Conservation (phyloP, 2,113 vertebrate genomes). For the Peromyscus polionotus region DNA sequence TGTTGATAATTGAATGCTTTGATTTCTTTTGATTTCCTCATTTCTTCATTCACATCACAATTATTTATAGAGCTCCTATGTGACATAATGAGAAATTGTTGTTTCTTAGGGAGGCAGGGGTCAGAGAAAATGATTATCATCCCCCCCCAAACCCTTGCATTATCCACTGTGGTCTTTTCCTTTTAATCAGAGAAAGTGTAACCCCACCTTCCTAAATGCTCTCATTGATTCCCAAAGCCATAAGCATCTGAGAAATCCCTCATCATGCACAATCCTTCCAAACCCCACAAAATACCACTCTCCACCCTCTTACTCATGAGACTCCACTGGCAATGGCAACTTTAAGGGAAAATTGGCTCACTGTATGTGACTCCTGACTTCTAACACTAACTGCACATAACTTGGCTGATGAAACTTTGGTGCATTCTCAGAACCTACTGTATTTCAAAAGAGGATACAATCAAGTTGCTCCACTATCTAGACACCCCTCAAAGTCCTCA, state of each 20-base stretch:
- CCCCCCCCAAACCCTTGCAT: too few relatives aligned
- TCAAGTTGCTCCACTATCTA: too few relatives aligned
- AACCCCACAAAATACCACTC: neutral
- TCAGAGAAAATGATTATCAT: neutral
- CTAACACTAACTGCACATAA: neutral
- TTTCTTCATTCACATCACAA: neutral
- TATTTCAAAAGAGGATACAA: too few relatives aligned
- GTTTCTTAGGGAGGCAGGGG: neutral
- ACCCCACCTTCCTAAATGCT: neutral
- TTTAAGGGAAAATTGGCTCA: neutral
- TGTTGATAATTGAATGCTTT: neutral
- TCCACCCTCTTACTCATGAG: neutral
- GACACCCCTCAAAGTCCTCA: too few relatives aligned
- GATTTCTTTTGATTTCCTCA: neutral
- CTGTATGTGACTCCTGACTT: neutral
- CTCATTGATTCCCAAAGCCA: neutral
- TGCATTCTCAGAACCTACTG: too few relatives aligned
- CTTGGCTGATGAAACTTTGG: neutral
- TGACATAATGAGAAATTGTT: neutral
- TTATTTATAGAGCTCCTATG: neutral
- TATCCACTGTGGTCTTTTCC: too few relatives aligned
- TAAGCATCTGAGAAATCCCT: too few relatives aligned
- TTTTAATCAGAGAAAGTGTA: too few relatives aligned
- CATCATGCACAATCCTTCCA: neutral
- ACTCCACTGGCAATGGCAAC: neutral